phyloP scores from a whole-genome alignment of 2,888 invertebrate genomes.

The Drosophila recens region DNA sequence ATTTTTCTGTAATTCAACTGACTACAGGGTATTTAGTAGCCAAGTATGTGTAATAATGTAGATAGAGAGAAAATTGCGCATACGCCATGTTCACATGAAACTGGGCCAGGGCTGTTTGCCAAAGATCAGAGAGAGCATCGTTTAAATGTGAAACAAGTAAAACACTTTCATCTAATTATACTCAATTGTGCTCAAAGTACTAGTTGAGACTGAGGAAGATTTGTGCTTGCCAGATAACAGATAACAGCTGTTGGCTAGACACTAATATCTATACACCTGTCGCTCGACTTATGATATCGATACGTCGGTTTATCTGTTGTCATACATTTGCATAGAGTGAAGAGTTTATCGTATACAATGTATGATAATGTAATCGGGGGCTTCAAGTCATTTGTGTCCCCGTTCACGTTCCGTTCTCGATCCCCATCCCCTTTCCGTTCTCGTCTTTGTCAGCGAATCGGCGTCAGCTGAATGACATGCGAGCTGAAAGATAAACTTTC shows the following conservation, averaged over 20 bases:
- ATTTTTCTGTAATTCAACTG: not conserved
- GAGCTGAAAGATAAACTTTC: constrained; percentile 62
- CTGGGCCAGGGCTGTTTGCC: constrained; percentile 45
- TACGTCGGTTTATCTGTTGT: constrained; percentile 44
- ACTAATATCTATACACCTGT: constrained; percentile 20
- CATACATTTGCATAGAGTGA: constrained; percentile 27
- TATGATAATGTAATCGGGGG: constrained; percentile 50
- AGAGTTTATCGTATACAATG: constrained; percentile 3
- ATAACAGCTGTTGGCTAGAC: constrained; percentile 4
- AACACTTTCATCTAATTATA: constrained; percentile 18
- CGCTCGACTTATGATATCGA: constrained; percentile 35
- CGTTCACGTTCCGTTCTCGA: not conserved
- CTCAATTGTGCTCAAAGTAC: not conserved
- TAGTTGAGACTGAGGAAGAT: not conserved
- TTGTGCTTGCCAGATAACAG: not conserved
- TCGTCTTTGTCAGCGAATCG: constrained; percentile 13
- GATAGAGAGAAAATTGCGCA: constrained; percentile 29
- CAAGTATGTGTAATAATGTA: not conserved
- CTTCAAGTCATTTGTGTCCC: constrained; percentile 37
- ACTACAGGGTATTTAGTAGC: constrained; percentile 37
- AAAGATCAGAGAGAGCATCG: constrained; percentile 37
- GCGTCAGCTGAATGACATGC: constrained; percentile 48
- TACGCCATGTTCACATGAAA: constrained; percentile 41
- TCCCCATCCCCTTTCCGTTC: not conserved
- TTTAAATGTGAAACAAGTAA: constrained; percentile 11